Conservation (phyloP, 2,797 vertebrate species). For the Varecia variegata region DNA sequence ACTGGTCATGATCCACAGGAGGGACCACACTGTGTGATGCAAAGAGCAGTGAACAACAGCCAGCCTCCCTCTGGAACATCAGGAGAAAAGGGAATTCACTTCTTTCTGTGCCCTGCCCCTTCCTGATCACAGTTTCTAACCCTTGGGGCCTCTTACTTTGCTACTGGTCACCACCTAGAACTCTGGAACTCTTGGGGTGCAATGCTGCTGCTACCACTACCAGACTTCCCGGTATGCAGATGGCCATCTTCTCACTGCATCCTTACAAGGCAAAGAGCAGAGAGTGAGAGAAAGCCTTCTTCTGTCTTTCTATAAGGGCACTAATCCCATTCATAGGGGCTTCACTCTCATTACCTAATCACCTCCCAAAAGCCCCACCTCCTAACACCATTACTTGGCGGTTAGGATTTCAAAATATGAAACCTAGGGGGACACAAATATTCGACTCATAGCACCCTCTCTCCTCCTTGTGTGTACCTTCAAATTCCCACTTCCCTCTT, state of each 20-base stretch:
- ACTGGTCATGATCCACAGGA: neutral
- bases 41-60: neutral
- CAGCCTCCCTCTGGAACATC: neutral
- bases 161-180: neutral
- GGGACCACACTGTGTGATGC: neutral
- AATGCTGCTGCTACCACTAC: neutral
- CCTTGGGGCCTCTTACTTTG: neutral
- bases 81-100: neutral
- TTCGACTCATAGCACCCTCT: too few species aligned
- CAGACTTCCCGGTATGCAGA: neutral
- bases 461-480: neutral
- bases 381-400: too few species aligned
- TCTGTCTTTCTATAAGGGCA: neutral
- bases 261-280: neutral
- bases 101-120: neutral
- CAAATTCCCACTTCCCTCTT: neutral
- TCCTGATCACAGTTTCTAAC: neutral
- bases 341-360: too few species aligned
- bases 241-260: neutral
- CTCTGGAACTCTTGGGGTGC: neutral
- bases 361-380: too few species aligned
- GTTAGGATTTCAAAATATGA: too few species aligned
- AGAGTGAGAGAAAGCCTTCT: neutral
- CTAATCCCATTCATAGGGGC: too few species aligned
- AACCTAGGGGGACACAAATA: too few species aligned